These are phyloP conservation scores for Sylvilagus floridanus DNA, from an alignment of 2,797 vertebrate genomes.

Conservation along the genomic window DNA sequence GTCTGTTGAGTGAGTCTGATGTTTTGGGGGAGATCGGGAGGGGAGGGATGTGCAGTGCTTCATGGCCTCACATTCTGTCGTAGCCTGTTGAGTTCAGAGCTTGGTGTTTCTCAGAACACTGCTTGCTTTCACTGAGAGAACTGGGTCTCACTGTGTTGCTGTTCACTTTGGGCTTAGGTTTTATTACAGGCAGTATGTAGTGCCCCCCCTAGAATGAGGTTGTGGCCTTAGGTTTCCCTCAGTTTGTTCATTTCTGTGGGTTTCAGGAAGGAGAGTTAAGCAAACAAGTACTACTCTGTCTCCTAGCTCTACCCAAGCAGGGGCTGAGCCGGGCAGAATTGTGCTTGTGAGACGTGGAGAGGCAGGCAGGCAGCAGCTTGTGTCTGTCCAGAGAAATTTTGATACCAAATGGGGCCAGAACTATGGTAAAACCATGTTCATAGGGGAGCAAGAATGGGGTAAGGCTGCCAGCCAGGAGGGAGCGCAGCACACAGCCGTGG, in stretches of 20 bases:
- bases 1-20: neutral
- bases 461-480: neutral
- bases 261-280: neutral
- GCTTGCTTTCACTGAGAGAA: neutral
- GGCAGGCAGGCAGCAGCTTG: neutral
- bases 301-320: neutral
- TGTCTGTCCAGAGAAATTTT: neutral
- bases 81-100: neutral
- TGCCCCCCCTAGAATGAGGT: neutral
- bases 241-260: conserved; percentile 21
- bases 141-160: neutral
- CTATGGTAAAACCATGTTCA: neutral
- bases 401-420: neutral
- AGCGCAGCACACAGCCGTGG: neutral
- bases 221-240: neutral
- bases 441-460: neutral
- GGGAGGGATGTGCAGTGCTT: neutral
- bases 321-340: neutral
- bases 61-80: no score
- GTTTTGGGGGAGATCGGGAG: neutral
- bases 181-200: neutral
- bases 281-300: neutral
- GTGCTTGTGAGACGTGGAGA: neutral
- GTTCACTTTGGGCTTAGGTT: neutral
- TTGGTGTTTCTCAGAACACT: neutral